Evolutionary conservation across 2,797 vertebrate species (phyloP).

Genomic region (Muraenolepis orangiensis): DNA sequence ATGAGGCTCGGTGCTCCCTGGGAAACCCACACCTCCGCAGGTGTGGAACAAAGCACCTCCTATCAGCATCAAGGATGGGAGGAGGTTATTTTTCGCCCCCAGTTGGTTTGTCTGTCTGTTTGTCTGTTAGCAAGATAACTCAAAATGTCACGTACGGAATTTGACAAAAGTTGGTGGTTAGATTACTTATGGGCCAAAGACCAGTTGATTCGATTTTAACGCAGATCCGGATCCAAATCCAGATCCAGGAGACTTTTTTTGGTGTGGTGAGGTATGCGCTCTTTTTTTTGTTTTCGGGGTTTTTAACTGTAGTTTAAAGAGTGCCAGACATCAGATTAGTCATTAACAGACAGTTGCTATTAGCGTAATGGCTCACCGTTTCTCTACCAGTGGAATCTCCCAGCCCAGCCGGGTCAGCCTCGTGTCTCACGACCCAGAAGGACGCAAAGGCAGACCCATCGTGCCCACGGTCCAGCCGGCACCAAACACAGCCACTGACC

Average conservation of each 20-base stretch:
- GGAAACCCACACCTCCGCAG: slow-evolving; percentile 59
- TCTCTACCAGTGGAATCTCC: background rate
- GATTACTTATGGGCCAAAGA: no score
- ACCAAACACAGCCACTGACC: slow-evolving; percentile 59
- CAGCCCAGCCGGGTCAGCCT: background rate
- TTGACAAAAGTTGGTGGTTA: no score
- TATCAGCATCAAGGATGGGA: no score
- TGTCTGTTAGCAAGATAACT: no score
- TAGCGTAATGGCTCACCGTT: background rate
- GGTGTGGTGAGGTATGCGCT: background rate
- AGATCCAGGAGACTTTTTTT: no score
- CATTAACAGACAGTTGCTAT: background rate
- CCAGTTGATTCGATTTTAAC: no score
- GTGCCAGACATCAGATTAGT: background rate
- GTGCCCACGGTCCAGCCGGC: slow-evolving; percentile 47
- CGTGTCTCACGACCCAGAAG: background rate
- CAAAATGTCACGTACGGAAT: no score
- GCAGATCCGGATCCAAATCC: no score
- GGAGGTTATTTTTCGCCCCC: no score
- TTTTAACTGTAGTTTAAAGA: background rate
- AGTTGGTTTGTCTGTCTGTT: no score
- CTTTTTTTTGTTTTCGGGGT: background rate
- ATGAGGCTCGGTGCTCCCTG: slow-evolving; percentile 57
- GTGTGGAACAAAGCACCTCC: slow-evolving; percentile 59
- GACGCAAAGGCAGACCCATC: slow-evolving; percentile 5